Evolutionary conservation across 2,797 vertebrate species (phyloP), one percentile per base, ranked within the genome.

Genomic region (Podargus strigoides): DNA sequence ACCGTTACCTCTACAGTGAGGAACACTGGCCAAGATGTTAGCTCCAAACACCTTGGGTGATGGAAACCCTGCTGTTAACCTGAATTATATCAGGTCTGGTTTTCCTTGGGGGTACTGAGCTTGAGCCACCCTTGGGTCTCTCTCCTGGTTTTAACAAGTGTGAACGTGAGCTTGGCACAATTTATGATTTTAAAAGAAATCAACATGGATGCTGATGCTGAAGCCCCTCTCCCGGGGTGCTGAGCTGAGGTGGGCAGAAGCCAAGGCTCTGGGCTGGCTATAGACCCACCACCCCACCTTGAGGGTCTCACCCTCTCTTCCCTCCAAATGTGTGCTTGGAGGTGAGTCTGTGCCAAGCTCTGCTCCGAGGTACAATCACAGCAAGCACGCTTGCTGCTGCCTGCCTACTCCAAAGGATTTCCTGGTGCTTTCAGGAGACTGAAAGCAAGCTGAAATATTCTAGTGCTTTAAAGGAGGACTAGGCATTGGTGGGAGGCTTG

Each of bases 401-500:
- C 85, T 78, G 64, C 80, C 90, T 92, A 72, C 96, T 94, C 93
- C 74, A 83, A 91, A 93, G 94, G 92, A 93, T 95, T 97, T 96
- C 94, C 96, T 95, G 85, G 59, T 90, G 44, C 93, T 91, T 91
- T 32, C 70, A 56, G 77, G 66, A 94, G 90, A 64, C 60, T 72
- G 79, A 66, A 94, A 95, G 93, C 82, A 73, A 92, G 76, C 83
- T 20, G 85, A 86, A 89, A 80, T 55, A 80, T 93, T 96, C 87
- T 92, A 91, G 94, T 83, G 44, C 95, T 96, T 91, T 89, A 92
- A 93, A 93, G 86, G 72, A 96, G 89, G 74, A 96, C 94, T 85
- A 92, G 81, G 91, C 92, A 90, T 92, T 53, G 94, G 95, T 96
- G 94, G 96, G 95, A 96, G 95, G 93, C 91, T 91, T 96, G 95